Evolutionary conservation across 2,113 vertebrate species (phyloP).

Genomic region (Epinephelus fuscoguttatus): DNA sequence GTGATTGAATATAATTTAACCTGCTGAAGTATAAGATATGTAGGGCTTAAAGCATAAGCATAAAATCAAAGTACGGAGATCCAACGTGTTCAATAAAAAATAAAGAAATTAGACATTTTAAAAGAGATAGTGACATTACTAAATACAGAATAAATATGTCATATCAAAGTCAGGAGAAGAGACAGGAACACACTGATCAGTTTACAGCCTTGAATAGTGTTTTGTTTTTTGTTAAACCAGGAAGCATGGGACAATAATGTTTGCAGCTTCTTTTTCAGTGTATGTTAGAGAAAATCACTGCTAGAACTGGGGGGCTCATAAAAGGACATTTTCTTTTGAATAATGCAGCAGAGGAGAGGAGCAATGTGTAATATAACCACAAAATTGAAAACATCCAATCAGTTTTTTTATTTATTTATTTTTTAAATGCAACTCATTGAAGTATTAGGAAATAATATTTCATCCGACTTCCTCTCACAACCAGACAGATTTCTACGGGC

Average conservation of each 20-base stretch:
- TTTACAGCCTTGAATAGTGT: too few species aligned
- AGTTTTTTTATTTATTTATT: neutral
- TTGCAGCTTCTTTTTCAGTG: too few species aligned
- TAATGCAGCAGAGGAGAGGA: too few species aligned
- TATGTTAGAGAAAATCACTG: too few species aligned
- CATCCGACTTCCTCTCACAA: neutral
- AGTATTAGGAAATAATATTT: neutral
- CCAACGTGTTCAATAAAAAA: constrained; percentile 21
- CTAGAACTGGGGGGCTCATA: neutral
- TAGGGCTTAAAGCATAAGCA: neutral
- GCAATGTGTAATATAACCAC: neutral
- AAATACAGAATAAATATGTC: too few species aligned
- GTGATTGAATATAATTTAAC: neutral
- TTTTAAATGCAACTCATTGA: too few species aligned
- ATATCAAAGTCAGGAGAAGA: too few species aligned
- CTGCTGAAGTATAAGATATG: neutral
- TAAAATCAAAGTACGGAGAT: neutral
- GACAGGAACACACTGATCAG: too few species aligned
- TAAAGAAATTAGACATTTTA: constrained; percentile 6
- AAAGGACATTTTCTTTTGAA: too few species aligned
- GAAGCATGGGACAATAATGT: too few species aligned
- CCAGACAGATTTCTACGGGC: neutral
- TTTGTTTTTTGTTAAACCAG: too few species aligned
- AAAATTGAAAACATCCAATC: neutral
- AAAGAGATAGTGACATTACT: neutral